phyloP scores from a whole-genome alignment of 2,888 invertebrate species.

The Melinaea menophilus region DNA sequence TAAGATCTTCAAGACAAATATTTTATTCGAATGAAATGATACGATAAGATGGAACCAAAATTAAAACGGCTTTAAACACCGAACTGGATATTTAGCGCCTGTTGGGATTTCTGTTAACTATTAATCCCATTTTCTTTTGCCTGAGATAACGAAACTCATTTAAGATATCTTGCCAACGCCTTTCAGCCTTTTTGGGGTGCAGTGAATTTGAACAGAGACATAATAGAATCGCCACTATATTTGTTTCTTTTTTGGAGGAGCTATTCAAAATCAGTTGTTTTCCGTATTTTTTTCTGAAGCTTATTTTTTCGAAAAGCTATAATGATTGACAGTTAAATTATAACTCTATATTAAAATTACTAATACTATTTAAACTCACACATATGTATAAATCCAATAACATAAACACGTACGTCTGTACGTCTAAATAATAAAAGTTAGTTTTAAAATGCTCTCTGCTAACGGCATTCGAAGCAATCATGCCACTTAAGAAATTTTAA shows the following conservation, averaged over 20 bases:
- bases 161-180: conserved; percentile 73
- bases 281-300: not conserved
- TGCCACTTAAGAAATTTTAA: no score
- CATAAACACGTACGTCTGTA: no score
- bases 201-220: conserved; percentile 44
- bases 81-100: conserved; percentile 55
- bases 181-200: conserved; percentile 73
- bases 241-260: conserved; percentile 10
- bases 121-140: conserved; percentile 74
- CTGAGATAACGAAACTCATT: conserved; percentile 76
- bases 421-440: conserved; percentile 1
- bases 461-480: no score
- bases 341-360: no score
- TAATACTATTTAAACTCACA: no score
- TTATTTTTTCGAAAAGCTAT: no score
- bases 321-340: no score
- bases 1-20: not conserved
- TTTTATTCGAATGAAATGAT: not conserved
- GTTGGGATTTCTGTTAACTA: conserved; percentile 67
- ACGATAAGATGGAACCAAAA: conserved; percentile 14
- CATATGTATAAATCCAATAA: no score
- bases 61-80: conserved; percentile 40
- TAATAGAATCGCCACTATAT: conserved; percentile 37
- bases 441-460: not conserved
- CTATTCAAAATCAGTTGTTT: not conserved